phyloP scores from a whole-genome alignment of 1,140 invertebrate genomes.

The Drosophila kohkoa region DNA sequence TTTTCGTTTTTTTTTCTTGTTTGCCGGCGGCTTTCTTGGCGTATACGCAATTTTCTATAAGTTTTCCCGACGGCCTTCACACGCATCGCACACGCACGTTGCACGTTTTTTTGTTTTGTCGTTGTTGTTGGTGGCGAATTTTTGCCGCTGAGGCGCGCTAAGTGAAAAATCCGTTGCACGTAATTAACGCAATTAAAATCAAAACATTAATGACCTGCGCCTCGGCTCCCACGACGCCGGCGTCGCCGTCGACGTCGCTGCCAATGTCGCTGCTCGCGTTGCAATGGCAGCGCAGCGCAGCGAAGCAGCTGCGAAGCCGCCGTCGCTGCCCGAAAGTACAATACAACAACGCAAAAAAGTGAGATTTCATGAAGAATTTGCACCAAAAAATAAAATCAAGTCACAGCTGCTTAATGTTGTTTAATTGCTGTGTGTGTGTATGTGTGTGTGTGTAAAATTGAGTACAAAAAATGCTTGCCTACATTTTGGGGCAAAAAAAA shows the following conservation, averaged over 20 bases:
- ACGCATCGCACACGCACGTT: background rate
- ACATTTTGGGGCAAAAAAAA: constrained; percentile 54
- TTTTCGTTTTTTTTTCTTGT: background rate
- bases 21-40: constrained; percentile 3
- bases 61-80: constrained; percentile 28
- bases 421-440: constrained; percentile 23
- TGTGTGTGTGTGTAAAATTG: constrained; percentile 13
- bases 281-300: background rate
- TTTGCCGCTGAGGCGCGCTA: constrained; percentile 23
- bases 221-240: constrained; percentile 45
- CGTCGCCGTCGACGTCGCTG: constrained; percentile 7
- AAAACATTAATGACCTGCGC: constrained; percentile 84
- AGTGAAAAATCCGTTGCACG: constrained; percentile 84
- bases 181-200: constrained; percentile 85
- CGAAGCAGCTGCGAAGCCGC: background rate
- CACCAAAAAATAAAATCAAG: constrained; percentile 24
- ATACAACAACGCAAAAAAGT: background rate
- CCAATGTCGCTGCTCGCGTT: background rate
- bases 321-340: background rate
- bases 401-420: constrained; percentile 42
- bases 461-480: constrained; percentile 48
- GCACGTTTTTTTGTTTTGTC: constrained; percentile 31
- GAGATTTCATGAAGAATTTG: constrained; percentile 2
- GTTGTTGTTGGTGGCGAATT: too few relatives aligned
- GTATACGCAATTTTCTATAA: constrained; percentile 21